These are phyloP conservation scores for Sylvietta virens DNA, from an alignment of 2,113 vertebrate species.

Conservation along the genomic window DNA sequence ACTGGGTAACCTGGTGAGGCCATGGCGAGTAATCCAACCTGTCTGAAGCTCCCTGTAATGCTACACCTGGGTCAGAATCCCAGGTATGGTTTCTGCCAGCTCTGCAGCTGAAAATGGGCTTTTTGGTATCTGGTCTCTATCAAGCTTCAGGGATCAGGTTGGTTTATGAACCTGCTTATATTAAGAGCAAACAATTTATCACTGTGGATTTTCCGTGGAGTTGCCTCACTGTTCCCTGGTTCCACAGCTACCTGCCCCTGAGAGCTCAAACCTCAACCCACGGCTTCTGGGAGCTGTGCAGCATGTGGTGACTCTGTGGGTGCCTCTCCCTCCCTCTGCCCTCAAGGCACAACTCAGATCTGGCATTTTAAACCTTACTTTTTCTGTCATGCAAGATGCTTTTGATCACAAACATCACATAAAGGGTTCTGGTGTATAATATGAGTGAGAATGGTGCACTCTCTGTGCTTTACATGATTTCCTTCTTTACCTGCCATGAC, in stretches of 20 bases:
- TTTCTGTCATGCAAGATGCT: background rate
- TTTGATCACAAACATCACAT: background rate
- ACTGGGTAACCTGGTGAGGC: background rate
- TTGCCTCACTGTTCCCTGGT: background rate
- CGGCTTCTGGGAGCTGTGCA: background rate
- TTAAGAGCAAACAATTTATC: slow-evolving; percentile 59
- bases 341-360: background rate
- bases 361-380: background rate
- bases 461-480: background rate
- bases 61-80: slow-evolving; percentile 25
- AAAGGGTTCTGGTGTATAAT: background rate
- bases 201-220: background rate
- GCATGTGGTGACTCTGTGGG: background rate
- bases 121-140: slow-evolving; percentile 53
- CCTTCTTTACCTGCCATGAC: background rate
- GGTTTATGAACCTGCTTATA: slow-evolving; percentile 65
- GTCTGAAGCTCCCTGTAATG: fast-evolving
- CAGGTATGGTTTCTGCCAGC: slow-evolving; percentile 48
- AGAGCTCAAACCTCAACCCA: background rate
- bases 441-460: background rate
- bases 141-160: slow-evolving; percentile 41
- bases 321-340: background rate
- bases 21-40: background rate
- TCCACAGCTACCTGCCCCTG: background rate
- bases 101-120: slow-evolving; percentile 17